Percentiles rank a stretch among this genome's conserved stretches.
These are phyloP conservation scores for Drosophila borealis DNA, from an alignment of 2,888 invertebrate species.

Conservation along the genomic window DNA sequence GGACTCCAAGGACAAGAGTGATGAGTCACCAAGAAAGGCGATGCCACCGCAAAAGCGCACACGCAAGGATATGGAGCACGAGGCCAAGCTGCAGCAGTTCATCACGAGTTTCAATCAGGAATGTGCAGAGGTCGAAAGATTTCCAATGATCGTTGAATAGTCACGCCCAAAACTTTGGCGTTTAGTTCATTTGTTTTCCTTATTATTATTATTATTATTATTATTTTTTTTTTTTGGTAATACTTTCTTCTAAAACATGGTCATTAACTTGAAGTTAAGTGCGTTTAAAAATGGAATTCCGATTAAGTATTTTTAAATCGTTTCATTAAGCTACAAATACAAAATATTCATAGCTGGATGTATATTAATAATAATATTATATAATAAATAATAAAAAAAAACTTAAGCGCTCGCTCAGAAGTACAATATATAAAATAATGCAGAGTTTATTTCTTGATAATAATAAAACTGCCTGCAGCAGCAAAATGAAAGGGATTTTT, in stretches of 20 bases:
- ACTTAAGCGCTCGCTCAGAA: not conserved
- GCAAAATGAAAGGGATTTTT: too few relatives aligned
- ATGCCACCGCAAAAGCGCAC: slow-evolving; percentile 47
- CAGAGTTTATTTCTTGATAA: too few relatives aligned
- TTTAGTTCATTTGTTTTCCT: not conserved
- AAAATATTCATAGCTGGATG: not conserved
- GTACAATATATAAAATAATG: not conserved
- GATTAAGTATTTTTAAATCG: not conserved
- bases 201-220: not conserved
- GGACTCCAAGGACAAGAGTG: slow-evolving; percentile 43
- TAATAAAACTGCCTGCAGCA: too few relatives aligned
- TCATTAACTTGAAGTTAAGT: slow-evolving; percentile 22
- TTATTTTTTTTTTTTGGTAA: not conserved
- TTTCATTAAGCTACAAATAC: not conserved
- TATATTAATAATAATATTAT: too few relatives aligned
- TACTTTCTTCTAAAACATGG: not conserved
- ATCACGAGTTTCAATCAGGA: slow-evolving; percentile 81
- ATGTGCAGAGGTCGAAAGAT: slow-evolving; percentile 82
- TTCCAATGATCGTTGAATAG: slow-evolving; percentile 79
- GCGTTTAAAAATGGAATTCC: not conserved
- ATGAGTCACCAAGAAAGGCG: slow-evolving; percentile 55
- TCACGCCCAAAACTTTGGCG: not conserved
- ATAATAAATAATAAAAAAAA: not conserved
- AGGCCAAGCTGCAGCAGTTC: slow-evolving; percentile 70
- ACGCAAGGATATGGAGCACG: slow-evolving; percentile 52